A percentile compares a stretch with the other conserved stretches of the same genome.
Evolutionary conservation across 2,113 vertebrate species (phyloP).

Genomic region (Ailurus styani): DNA sequence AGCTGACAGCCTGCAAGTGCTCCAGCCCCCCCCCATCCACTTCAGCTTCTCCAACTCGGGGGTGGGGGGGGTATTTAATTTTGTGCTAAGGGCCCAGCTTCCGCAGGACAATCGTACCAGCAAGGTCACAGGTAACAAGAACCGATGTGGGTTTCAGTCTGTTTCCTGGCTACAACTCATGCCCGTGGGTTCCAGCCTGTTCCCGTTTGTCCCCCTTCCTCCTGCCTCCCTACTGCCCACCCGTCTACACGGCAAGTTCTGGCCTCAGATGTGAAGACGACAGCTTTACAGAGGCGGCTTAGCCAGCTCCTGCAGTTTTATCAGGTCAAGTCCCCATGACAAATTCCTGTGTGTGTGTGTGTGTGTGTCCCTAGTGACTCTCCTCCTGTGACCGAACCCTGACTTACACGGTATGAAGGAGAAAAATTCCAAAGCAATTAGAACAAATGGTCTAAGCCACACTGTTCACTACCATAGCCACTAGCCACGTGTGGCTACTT

Average conservation of each 20-base stretch:
- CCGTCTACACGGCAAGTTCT: background rate
- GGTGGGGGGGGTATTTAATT: background rate
- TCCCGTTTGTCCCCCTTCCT: background rate
- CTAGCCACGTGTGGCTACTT: background rate
- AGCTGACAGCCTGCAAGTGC: background rate
- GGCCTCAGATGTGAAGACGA: background rate
- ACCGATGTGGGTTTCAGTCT: background rate
- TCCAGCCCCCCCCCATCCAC: background rate
- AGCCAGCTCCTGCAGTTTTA: background rate
- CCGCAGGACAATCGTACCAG: background rate
- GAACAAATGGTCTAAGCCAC: background rate
- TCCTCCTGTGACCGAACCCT: conserved; percentile 16
- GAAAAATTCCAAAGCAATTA: background rate
- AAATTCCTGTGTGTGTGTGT: background rate
- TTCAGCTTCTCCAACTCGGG: background rate
- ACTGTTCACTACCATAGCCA: background rate
- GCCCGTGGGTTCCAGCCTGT: background rate
- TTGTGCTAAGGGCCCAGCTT: background rate
- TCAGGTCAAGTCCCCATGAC: background rate
- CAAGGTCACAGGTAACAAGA: background rate
- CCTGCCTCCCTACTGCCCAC: background rate
- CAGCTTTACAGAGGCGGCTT: background rate
- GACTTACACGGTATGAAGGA: background rate
- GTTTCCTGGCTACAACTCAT: background rate
- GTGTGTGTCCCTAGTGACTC: background rate